These are phyloP conservation scores for Cercopithecus mona DNA, from an alignment of 2,113 vertebrate genomes.

Conservation along the genomic window DNA sequence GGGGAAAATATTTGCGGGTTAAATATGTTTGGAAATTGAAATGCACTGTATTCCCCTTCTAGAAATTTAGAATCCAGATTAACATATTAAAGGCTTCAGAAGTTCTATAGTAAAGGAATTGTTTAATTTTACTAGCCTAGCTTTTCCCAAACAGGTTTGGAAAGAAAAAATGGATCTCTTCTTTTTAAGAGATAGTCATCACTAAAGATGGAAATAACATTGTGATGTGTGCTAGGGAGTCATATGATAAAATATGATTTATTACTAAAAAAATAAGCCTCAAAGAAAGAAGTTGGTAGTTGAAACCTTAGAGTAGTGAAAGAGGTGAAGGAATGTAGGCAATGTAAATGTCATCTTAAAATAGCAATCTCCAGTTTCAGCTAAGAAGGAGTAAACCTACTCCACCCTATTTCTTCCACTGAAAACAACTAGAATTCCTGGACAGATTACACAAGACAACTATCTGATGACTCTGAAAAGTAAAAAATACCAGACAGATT, in stretches of 20 bases:
- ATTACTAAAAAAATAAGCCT: neutral
- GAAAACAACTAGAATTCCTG: neutral
- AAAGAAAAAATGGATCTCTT: neutral
- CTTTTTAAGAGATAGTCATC: neutral
- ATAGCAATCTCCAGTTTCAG: neutral
- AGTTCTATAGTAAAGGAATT: neutral
- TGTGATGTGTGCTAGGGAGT: neutral
- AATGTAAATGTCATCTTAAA: neutral
- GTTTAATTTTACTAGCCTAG: neutral
- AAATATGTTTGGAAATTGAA: neutral
- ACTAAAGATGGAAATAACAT: neutral
- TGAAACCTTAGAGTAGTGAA: neutral
- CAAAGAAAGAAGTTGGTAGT: neutral
- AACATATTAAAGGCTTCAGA: neutral
- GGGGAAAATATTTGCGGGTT: neutral
- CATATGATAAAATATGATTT: neutral
- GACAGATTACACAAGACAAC: neutral
- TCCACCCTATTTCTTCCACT: neutral
- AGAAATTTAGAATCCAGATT: neutral
- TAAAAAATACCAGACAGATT: neutral
- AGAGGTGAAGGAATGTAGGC: neutral
- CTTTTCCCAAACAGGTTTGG: neutral
- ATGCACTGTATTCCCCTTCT: neutral
- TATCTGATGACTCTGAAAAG: neutral
- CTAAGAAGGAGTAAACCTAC: neutral